Percentiles rank a stretch among this genome's conserved stretches.
phyloP scores from a whole-genome alignment of 2,113 vertebrate genomes.

The Cyprinodon tularosa region DNA sequence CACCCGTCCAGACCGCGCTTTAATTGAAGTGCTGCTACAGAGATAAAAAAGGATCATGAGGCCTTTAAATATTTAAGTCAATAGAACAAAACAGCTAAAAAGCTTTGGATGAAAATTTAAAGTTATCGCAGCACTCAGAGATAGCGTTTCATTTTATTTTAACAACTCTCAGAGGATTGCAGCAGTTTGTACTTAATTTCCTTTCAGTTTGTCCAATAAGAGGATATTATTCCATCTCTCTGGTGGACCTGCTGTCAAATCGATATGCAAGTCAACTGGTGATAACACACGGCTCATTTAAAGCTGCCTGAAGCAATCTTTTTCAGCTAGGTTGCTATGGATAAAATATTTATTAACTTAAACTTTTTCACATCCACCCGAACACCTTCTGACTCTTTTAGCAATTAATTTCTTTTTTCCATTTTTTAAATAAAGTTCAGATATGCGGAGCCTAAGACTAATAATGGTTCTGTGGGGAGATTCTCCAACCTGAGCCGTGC shows the following conservation, averaged over 20 bases:
- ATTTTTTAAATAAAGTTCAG: too few relatives aligned
- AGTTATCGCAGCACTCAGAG: neutral
- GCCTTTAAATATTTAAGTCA: neutral
- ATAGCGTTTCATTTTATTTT: neutral
- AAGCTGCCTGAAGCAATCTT: neutral
- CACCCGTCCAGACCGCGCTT: too few relatives aligned
- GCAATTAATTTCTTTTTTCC: too few relatives aligned
- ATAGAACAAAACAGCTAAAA: neutral
- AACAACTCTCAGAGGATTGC: neutral
- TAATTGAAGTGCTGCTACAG: too few relatives aligned
- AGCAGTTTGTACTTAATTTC: neutral
- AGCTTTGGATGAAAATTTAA: neutral
- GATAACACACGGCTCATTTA: neutral
- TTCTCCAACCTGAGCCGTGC: neutral
- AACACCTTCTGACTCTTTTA: too few relatives aligned
- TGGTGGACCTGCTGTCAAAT: neutral
- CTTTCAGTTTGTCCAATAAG: conserved; percentile 3
- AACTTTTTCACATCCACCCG: too few relatives aligned
- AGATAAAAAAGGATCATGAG: neutral
- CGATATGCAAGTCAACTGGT: neutral
- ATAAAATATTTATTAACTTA: too few relatives aligned
- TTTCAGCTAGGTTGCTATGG: too few relatives aligned
- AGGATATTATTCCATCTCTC: neutral
- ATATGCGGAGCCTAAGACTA: too few relatives aligned
- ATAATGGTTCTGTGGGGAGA: too few relatives aligned